Evolutionary conservation across 1,140 invertebrate genomes (phyloP), one percentile per base, ranked within the genome.

Genomic region (Hyposmocoma kahamanoa): DNA sequence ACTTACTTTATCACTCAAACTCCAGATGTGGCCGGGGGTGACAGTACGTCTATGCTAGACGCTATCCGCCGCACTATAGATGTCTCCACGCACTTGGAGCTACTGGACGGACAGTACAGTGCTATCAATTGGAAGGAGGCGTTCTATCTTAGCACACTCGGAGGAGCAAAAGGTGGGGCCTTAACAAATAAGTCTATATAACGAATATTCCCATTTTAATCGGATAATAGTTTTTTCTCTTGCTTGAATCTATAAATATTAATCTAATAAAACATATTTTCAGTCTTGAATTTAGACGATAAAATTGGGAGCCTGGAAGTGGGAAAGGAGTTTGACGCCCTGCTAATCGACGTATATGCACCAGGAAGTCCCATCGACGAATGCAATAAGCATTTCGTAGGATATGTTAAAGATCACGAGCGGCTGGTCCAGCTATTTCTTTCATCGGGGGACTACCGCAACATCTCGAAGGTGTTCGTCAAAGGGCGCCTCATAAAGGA

Each of bases 301-400:
- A 81, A 90, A 68, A 90, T 94, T 34, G 96, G 96, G 13, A 96
- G 92, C 76, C 95, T 97, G 68, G 76, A 89, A 63, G 68, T 90
- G 3, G 94, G 93, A 22, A 97, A 97, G 75, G 89, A 95, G 47
- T 97, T 97, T 69, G 96, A 97, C 87, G 95, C 95, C 3, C 72
- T 97, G 0, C 53, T 95, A 0, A 73, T 93, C 39, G 91, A 93
- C 62, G 70, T 91, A 5, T 86, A 89, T 44, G 67, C 88, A 13
- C 66, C 84, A 26, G 65, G 82, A 15, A 87, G 90, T n/a, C 77
- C 88, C 13, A 87, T 92, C 1, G 87, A 90, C 54, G 65, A 89
- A 54, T 88, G 89, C 42, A 52, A 62, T 0, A n/a, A n/a, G n/a
- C 66, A 71, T 17, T 45, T 60, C 4, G 44, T 55, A 5, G 53